Evolutionary conservation across 1,140 invertebrate species (phyloP), one percentile per base, ranked within the genome.

Genomic region (Cotesia glomerata): DNA sequence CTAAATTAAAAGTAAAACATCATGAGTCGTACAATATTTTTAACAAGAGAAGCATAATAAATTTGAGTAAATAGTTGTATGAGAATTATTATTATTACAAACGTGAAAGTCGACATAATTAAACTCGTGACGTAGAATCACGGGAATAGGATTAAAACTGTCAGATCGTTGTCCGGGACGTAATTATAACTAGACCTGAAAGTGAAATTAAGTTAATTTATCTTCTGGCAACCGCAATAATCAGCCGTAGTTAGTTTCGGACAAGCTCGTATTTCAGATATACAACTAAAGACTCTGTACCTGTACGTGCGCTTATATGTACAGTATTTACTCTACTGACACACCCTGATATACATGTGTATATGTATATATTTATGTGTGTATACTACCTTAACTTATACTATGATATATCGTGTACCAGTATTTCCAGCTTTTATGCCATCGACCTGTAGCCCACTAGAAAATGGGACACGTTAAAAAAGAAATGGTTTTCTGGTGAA

Each of bases 131-230:
- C 35, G 67, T 59, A 58, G 67, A 58, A 54, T 35, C 67, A 56
- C 36, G 8, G 67, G 14, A 54, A 69, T 59, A 13, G 52, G 56
- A 69, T 59, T 69, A 59, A 70, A 70, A 62, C 58, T 36, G 49
- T 71, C 34, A 39, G 14, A 49, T 52, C 63, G 39, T 75, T 68
- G 45, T 35, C 14, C 70, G 56, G 13, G 34, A 69, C 63, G 54
- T 26, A 56, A 32, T 36, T 39, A 58, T 58, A 56, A 69, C 63
- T 71, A 75, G 64, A 71, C 71, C 73, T 58, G 49, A 5, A 59
- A 66, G 71, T 76, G 73, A 77, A 78, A 80, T 81, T 80, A 79
- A 79, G 73, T 75, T 69, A 78, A 78, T 80, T 78, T 80, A 81
- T 81, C 79, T 79, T 71, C 71, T 54, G 69, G 4, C 52, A n/a